A percentile compares a stretch with the other conserved stretches of the same genome.
phyloP scores from a whole-genome alignment of 2,113 vertebrate genomes.

The Columba livia region DNA sequence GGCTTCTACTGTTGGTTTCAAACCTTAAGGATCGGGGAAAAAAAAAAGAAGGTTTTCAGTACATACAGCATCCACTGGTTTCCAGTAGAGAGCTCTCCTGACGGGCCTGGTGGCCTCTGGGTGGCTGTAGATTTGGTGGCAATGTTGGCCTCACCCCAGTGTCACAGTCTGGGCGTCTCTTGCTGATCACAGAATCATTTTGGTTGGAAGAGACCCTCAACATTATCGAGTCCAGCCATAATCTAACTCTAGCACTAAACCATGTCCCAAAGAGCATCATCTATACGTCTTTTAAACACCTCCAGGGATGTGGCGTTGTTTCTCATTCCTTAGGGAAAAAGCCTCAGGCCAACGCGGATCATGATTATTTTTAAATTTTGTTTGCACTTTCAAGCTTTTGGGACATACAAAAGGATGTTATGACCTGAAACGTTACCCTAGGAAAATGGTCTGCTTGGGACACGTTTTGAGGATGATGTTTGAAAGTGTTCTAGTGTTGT shows the following conservation, averaged over 20 bases:
- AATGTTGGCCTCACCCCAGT: background rate
- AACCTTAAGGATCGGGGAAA: slow-evolving; percentile 71
- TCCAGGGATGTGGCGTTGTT: background rate
- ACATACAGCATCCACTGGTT: background rate
- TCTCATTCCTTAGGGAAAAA: background rate
- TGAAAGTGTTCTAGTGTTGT: background rate
- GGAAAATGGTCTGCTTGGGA: background rate
- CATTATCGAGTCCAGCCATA: no score
- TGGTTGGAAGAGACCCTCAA: no score
- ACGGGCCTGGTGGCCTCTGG: background rate
- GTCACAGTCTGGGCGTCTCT: background rate
- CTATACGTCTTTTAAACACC: no score
- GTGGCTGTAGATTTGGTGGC: background rate
- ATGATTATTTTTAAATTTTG: background rate
- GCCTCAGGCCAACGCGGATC: background rate
- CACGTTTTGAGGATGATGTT: background rate
- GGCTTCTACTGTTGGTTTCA: slow-evolving; percentile 76
- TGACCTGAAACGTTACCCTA: background rate
- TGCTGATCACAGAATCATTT: background rate
- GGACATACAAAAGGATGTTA: background rate
- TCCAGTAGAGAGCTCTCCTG: background rate
- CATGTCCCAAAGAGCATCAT: no score
- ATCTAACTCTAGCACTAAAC: no score
- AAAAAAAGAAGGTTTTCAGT: background rate
- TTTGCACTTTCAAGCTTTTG: background rate